Conservation (phyloP, 2,113 vertebrate genomes). For the Microcebus lehilahytsara region DNA sequence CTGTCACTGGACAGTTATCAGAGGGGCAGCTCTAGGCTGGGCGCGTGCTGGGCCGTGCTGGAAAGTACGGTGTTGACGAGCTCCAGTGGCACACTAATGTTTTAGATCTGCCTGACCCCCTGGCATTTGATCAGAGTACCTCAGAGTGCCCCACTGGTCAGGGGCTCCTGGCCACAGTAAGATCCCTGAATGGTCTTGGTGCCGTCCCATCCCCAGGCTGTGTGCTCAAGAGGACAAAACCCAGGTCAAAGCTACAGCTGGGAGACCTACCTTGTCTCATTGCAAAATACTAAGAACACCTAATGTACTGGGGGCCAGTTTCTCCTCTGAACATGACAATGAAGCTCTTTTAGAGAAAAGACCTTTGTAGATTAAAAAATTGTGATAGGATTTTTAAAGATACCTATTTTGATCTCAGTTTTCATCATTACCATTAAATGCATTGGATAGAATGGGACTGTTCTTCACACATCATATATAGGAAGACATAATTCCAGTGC, state of each 20-base stretch:
- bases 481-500: conserved; percentile 87
- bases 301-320: conserved; percentile 68
- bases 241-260: conserved; percentile 58
- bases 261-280: conserved; percentile 71
- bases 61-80: background rate
- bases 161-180: conserved; percentile 74
- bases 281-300: conserved; percentile 54
- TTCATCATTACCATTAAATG: conserved; percentile 79
- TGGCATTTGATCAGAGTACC: conserved; percentile 63
- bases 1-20: conserved; percentile 60
- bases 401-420: conserved; percentile 78
- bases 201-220: conserved; percentile 13
- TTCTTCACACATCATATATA: conserved; percentile 74
- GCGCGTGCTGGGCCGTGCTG: background rate
- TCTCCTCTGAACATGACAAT: conserved; percentile 68
- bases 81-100: background rate
- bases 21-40: conserved; percentile 66
- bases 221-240: conserved; percentile 64
- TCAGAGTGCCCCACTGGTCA: conserved; percentile 59
- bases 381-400: conserved; percentile 76
- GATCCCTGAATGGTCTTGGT: conserved; percentile 62
- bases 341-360: conserved; percentile 68
- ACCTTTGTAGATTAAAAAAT: conserved; percentile 61
- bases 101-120: conserved; percentile 65
- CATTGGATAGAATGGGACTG: conserved; percentile 80